These are phyloP conservation scores for Eudyptes chrysolophus DNA, from an alignment of 2,113 vertebrate genomes.

Conservation along the genomic window DNA sequence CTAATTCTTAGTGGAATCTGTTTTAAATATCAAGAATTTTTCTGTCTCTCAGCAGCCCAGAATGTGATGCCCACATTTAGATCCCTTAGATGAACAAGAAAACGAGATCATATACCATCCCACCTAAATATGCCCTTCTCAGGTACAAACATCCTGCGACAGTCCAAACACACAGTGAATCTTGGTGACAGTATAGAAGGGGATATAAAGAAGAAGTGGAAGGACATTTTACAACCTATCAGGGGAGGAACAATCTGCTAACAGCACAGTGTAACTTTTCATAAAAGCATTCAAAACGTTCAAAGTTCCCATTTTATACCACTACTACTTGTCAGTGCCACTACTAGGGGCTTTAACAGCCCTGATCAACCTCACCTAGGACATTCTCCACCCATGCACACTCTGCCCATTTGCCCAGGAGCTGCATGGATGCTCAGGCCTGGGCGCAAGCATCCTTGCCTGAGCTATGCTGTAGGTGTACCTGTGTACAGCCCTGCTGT, in stretches of 20 bases:
- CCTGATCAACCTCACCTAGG: neutral
- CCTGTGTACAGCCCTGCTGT: neutral
- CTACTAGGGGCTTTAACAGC: neutral
- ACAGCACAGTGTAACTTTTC: neutral
- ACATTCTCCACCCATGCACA: neutral
- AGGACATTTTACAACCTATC: neutral
- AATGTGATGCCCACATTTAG: neutral
- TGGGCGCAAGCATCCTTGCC: neutral
- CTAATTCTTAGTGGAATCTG: neutral
- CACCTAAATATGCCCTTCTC: neutral
- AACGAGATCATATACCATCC: neutral
- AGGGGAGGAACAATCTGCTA: neutral
- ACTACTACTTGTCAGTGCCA: neutral
- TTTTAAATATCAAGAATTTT: neutral
- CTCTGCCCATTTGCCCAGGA: neutral
- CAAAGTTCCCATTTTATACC: neutral
- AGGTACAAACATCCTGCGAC: neutral
- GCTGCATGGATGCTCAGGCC: neutral
- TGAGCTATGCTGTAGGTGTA: neutral
- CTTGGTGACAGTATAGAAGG: neutral
- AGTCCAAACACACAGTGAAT: neutral
- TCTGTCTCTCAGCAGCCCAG: neutral
- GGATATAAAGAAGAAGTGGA: neutral
- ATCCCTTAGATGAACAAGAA: neutral
- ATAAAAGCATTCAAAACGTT: neutral